Evolutionary conservation across 1,140 invertebrate species (phyloP), one percentile per base, ranked within the genome.

Genomic region (Dendroctonus ponderosae): DNA sequence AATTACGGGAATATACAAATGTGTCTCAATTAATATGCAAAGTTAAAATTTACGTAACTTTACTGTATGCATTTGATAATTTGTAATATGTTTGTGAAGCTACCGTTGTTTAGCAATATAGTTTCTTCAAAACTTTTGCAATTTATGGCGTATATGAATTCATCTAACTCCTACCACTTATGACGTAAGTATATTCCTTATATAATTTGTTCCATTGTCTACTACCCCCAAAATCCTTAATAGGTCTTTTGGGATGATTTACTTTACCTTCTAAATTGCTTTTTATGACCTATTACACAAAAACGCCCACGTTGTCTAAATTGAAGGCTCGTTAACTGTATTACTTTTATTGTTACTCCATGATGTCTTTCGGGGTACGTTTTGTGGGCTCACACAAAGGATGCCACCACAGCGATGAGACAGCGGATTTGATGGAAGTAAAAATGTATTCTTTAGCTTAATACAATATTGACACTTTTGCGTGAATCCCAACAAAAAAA

Each of bases 261-360:
- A 52, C 50, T 26, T 12, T 52, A 52, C 37, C 50, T 37, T 8
- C n/a, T 52, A 52, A 52, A 52, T 52, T 8, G 50, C 14, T 14
- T 52, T 52, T 52, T 52, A 52, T 52, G 50, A 52, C 50, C 50
- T 52, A 52, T 52, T 52, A 52, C 50, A 9, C 9, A 52, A 52
- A 52, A 52, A 52, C 50, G 50, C 50, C 50, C 50, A 52, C 50
- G 50, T 52, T 52, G 50, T 52, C 50, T 52, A 52, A 52, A 52
- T 52, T 52, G 50, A 52, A 52, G 50, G 12, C 50, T 52, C 50
- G 50, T 52, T 52, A 14, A 52, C 12, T 52, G 50, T 52, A 52
- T 52, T 52, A 52, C 50, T 52, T 52, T 52, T 52, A 52, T 52
- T 52, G 50, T 52, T 52, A 26, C 50, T 26, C n/a, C 50, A 26